These are phyloP conservation scores for Phrynocephalus guinanensis DNA, from an alignment of 2,797 vertebrate species.

Conservation along the genomic window DNA sequence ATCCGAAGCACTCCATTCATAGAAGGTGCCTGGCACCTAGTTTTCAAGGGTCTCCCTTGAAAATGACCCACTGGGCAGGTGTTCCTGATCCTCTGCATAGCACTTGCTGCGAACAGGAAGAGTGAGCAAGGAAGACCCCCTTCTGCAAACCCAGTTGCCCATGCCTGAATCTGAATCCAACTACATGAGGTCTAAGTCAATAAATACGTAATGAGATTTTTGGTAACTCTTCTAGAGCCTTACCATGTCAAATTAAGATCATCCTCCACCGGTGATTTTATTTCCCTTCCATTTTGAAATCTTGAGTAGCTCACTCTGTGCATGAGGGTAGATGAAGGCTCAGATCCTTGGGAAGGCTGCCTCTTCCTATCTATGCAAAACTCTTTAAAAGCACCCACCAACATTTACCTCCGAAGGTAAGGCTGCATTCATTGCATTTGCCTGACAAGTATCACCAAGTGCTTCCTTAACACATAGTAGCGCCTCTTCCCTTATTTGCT, in stretches of 20 bases:
- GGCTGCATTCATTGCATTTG: not conserved
- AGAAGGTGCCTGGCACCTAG: too few species aligned
- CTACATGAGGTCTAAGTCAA: not conserved
- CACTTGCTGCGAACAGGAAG: not conserved
- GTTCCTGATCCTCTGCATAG: too few species aligned
- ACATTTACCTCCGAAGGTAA: not conserved
- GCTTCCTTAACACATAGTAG: slow-evolving; percentile 2
- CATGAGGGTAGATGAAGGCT: not conserved
- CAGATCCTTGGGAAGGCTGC: not conserved
- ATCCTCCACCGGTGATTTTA: not conserved
- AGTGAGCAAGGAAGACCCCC: not conserved
- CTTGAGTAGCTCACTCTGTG: not conserved
- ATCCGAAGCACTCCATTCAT: too few species aligned
- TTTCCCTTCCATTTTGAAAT: not conserved
- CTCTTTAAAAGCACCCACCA: slow-evolving; percentile 10
- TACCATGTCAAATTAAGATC: not conserved
- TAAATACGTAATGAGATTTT: rapidly evolving
- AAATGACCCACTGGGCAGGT: too few species aligned
- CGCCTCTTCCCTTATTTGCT: rapidly evolving
- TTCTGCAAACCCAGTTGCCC: not conserved
- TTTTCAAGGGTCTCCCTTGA: too few species aligned
- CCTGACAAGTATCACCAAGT: not conserved
- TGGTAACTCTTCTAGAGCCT: not conserved
- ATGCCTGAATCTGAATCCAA: not conserved
- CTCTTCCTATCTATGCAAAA: not conserved